Evolutionary conservation across 1,140 invertebrate species (phyloP).

Genomic region (Drosophila melanogaster): DNA sequence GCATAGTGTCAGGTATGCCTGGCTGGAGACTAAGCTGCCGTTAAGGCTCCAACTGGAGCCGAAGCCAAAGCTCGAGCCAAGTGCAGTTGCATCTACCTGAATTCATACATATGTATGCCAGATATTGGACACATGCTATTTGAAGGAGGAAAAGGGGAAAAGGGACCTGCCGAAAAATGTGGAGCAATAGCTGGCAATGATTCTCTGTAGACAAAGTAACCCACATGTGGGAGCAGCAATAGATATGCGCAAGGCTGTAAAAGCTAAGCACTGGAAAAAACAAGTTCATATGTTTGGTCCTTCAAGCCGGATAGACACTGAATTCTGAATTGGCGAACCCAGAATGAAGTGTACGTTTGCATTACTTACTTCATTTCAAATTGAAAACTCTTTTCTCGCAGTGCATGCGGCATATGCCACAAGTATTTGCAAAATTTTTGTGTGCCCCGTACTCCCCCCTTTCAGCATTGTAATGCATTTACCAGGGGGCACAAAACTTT

Average conservation of each 20-base stretch:
- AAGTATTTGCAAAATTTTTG: slow-evolving; percentile 65
- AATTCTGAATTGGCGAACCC: too few relatives aligned
- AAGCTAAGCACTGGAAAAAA: background rate
- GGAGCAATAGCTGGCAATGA: slow-evolving; percentile 63
- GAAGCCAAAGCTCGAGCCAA: slow-evolving; percentile 44
- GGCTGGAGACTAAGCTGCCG: slow-evolving; percentile 66
- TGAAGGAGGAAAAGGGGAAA: slow-evolving; percentile 13
- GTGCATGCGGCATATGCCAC: slow-evolving; percentile 33
- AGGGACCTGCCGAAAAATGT: slow-evolving; percentile 44
- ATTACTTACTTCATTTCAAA: background rate
- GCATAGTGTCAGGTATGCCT: slow-evolving; percentile 47
- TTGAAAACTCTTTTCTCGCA: background rate
- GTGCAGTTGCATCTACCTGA: slow-evolving; percentile 56
- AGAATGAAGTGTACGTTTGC: background rate
- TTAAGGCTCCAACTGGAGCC: slow-evolving; percentile 64
- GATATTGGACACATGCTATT: slow-evolving; percentile 64
- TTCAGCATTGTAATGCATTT: slow-evolving; percentile 74
- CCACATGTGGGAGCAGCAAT: slow-evolving; percentile 40
- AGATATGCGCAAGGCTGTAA: slow-evolving; percentile 24
- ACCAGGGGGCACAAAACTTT: slow-evolving; percentile 35
- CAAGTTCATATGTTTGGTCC: too few relatives aligned
- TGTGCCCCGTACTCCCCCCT: slow-evolving; percentile 8
- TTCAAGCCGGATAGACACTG: too few relatives aligned
- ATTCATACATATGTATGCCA: slow-evolving; percentile 39
- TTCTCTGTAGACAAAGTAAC: slow-evolving; percentile 53